These are phyloP conservation scores for Ectobius pallidus DNA, from an alignment of 2,888 invertebrate species.

Conservation along the genomic window DNA sequence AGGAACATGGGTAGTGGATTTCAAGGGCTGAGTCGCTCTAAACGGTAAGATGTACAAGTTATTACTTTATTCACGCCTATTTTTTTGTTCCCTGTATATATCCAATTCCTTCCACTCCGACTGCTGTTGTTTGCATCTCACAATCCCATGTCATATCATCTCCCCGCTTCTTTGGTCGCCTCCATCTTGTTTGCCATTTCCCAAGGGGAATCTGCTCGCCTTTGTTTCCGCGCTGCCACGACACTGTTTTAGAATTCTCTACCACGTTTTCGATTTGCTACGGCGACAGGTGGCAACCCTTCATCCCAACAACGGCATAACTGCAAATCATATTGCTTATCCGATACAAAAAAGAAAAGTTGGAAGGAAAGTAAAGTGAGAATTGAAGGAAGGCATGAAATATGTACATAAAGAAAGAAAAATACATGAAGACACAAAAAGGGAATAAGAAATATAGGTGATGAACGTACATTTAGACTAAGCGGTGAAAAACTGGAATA, in stretches of 20 bases:
- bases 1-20: no score
- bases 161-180: constrained; percentile 7
- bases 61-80: constrained; percentile 7
- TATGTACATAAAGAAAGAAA: no score
- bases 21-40: no score
- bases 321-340: no score
- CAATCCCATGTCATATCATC: constrained; percentile 26
- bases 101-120: constrained; percentile 31
- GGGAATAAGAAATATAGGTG: no score
- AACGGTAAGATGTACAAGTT: constrained; percentile 9
- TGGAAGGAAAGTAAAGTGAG: no score
- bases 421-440: no score
- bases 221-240: constrained; percentile 23
- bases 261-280: constrained; percentile 40
- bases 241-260: constrained; percentile 41
- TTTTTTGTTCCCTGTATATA: constrained; percentile 9
- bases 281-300: constrained; percentile 7
- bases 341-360: no score
- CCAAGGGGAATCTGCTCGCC: constrained; percentile 34
- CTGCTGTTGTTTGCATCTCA: constrained; percentile 17
- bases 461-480: no score
- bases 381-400: no score
- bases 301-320: background rate
- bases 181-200: constrained; percentile 28
- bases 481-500: no score